Evolutionary conservation across 2,888 invertebrate genomes (phyloP).

Genomic region (Crioceris asparagi): DNA sequence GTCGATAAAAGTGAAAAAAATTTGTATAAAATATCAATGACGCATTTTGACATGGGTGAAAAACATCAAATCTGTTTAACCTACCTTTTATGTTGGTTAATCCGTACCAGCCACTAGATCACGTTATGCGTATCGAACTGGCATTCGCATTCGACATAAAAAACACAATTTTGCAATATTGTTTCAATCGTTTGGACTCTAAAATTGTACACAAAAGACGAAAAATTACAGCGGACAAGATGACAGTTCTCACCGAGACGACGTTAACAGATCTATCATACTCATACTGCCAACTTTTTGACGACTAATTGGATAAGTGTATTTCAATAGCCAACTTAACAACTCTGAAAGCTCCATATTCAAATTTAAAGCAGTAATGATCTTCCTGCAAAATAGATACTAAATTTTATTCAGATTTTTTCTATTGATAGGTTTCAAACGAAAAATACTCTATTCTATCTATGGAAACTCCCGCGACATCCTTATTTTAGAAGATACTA

Average conservation of each 20-base stretch:
- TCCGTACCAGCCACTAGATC: slow-evolving; percentile 19
- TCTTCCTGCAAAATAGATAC: too few relatives aligned
- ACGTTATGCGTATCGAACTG: slow-evolving; percentile 23
- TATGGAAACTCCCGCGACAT: too few relatives aligned
- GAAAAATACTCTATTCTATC: too few relatives aligned
- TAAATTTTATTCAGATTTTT: too few relatives aligned
- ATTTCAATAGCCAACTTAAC: too few relatives aligned
- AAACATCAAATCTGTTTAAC: slow-evolving; percentile 34
- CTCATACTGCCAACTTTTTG: too few relatives aligned
- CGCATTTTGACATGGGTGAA: slow-evolving; percentile 35
- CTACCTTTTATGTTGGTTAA: slow-evolving; percentile 28
- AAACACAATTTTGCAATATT: slow-evolving; percentile 20
- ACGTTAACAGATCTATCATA: slow-evolving; percentile 13
- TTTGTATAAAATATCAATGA: slow-evolving; percentile 28
- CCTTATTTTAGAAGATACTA: too few relatives aligned
- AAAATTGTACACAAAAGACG: slow-evolving; percentile 26
- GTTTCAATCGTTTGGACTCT: slow-evolving; percentile 23
- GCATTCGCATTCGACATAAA: slow-evolving; percentile 27
- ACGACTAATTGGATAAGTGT: too few relatives aligned
- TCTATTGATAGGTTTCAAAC: too few relatives aligned
- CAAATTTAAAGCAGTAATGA: too few relatives aligned
- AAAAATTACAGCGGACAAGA: slow-evolving; percentile 25
- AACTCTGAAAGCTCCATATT: too few relatives aligned
- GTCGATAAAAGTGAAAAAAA: slow-evolving; percentile 15
- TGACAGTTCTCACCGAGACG: slow-evolving; percentile 23